Evolutionary conservation across 2,113 vertebrate genomes (phyloP).

Genomic region (Dissostichus mawsoni): DNA sequence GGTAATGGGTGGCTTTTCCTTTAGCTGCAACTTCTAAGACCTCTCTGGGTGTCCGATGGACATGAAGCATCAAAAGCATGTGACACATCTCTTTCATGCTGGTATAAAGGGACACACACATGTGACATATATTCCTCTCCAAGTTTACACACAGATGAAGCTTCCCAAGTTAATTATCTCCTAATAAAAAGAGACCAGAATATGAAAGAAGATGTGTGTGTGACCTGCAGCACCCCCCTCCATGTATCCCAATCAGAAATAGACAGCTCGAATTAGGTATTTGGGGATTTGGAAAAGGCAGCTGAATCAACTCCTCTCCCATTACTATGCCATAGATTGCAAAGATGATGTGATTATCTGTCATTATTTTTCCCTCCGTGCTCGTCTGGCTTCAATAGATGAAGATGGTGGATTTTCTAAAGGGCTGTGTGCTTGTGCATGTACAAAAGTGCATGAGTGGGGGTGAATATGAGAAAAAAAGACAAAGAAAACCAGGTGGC

Average conservation of each 20-base stretch:
- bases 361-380: slow-evolving; percentile 76
- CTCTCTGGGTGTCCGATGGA: slow-evolving; percentile 26
- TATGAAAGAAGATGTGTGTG: slow-evolving; percentile 20
- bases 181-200: slow-evolving; percentile 30
- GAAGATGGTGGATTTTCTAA: slow-evolving; percentile 66
- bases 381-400: slow-evolving; percentile 61
- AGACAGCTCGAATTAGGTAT: slow-evolving; percentile 39
- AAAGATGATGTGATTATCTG: slow-evolving; percentile 79
- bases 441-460: slow-evolving; percentile 15
- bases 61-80: slow-evolving; percentile 33
- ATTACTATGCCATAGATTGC: slow-evolving; percentile 70
- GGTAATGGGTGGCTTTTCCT: slow-evolving; percentile 41
- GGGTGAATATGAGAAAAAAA: slow-evolving; percentile 40
- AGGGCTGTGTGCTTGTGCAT: slow-evolving; percentile 33
- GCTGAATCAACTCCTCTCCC: slow-evolving; percentile 70
- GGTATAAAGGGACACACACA: slow-evolving; percentile 18
- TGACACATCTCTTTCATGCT: slow-evolving; percentile 48
- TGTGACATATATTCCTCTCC: slow-evolving; percentile 18
- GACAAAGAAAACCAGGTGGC: slow-evolving; percentile 34
- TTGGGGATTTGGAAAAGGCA: slow-evolving; percentile 53
- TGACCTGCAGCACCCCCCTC: slow-evolving; percentile 19
- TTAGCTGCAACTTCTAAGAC: slow-evolving; percentile 27
- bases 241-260: slow-evolving; percentile 32
- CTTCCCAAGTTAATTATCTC: slow-evolving; percentile 15
- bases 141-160: slow-evolving; percentile 19